These are phyloP conservation scores for Synanthedon vespiformis DNA, from an alignment of 2,888 invertebrate genomes.

Conservation along the genomic window DNA sequence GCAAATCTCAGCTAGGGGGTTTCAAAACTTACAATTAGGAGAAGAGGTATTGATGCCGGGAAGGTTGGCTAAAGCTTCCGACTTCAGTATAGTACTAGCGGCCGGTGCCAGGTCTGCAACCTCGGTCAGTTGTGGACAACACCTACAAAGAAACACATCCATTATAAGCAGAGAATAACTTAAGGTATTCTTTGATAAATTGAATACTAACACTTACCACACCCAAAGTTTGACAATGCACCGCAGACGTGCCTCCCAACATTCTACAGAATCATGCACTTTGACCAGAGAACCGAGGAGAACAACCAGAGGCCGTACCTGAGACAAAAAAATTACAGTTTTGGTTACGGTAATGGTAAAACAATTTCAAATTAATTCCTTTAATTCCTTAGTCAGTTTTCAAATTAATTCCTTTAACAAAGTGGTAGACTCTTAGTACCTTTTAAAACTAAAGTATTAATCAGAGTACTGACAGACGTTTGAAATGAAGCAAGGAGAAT, in stretches of 20 bases:
- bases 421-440: no score
- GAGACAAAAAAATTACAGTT: constrained; percentile 4
- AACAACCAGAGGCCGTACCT: constrained; percentile 90
- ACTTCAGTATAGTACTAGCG: constrained; percentile 43
- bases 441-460: no score
- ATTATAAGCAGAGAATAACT: background rate
- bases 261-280: constrained; percentile 85
- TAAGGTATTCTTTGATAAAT: background rate
- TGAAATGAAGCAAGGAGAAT: no score
- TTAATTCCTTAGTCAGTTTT: no score
- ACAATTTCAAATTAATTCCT: no score
- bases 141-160: constrained; percentile 27
- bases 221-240: constrained; percentile 89
- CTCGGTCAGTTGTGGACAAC: constrained; percentile 61
- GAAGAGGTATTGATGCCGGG: constrained; percentile 57
- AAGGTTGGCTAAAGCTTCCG: constrained; percentile 46
- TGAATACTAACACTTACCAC: constrained; percentile 32
- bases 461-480: no score
- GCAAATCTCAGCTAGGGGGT: no score
- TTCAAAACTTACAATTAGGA: constrained; percentile 60
- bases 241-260: constrained; percentile 93
- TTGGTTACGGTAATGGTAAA: no score
- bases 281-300: constrained; percentile 88
- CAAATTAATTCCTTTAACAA: no score
- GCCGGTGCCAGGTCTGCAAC: constrained; percentile 58